Percentiles rank a stretch among this genome's conserved stretches.
Conservation (phyloP, 2,113 vertebrate genomes). For the Elephas maximus region DNA sequence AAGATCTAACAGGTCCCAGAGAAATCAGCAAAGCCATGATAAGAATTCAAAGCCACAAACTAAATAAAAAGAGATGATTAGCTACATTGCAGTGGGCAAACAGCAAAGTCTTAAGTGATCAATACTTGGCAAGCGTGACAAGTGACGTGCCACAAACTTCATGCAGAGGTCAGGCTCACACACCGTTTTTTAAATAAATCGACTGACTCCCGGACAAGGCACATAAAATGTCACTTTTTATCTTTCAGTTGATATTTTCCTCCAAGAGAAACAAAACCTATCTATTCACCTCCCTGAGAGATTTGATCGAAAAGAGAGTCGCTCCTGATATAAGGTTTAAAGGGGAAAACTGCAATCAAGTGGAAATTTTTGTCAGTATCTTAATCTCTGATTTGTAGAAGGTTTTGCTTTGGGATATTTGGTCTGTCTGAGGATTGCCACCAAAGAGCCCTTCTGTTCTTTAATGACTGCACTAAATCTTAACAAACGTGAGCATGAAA, state of each 20-base stretch:
- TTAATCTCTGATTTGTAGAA: slow-evolving; percentile 93
- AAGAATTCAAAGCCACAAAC: slow-evolving; percentile 90
- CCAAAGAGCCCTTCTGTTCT: slow-evolving; percentile 91
- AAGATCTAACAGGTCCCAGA: slow-evolving; percentile 90
- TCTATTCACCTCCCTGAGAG: slow-evolving; percentile 83
- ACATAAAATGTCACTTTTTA: slow-evolving; percentile 90
- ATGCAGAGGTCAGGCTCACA: slow-evolving; percentile 88
- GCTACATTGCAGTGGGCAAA: slow-evolving; percentile 88
- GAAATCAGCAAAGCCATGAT: slow-evolving; percentile 90
- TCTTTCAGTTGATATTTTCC: slow-evolving; percentile 89
- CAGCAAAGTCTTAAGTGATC: slow-evolving; percentile 88
- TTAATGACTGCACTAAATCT: slow-evolving; percentile 91
- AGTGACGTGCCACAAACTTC: slow-evolving; percentile 87
- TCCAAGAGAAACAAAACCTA: slow-evolving; percentile 80
- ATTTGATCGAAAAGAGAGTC: slow-evolving; percentile 89
- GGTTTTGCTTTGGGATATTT: slow-evolving; percentile 91
- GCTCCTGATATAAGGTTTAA: slow-evolving; percentile 88
- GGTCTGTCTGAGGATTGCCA: slow-evolving; percentile 90
- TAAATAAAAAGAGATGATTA: slow-evolving; percentile 91
- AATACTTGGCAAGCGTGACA: slow-evolving; percentile 89
- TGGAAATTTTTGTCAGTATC: slow-evolving; percentile 90
- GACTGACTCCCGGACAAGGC: slow-evolving; percentile 85
- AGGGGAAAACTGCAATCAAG: slow-evolving; percentile 89
- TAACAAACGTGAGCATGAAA: slow-evolving; percentile 92
- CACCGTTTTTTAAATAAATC: slow-evolving; percentile 87